Percentiles rank a stretch among this genome's conserved stretches.
Evolutionary conservation across 2,888 invertebrate genomes (phyloP).

Genomic region (Ochropleura plecta): DNA sequence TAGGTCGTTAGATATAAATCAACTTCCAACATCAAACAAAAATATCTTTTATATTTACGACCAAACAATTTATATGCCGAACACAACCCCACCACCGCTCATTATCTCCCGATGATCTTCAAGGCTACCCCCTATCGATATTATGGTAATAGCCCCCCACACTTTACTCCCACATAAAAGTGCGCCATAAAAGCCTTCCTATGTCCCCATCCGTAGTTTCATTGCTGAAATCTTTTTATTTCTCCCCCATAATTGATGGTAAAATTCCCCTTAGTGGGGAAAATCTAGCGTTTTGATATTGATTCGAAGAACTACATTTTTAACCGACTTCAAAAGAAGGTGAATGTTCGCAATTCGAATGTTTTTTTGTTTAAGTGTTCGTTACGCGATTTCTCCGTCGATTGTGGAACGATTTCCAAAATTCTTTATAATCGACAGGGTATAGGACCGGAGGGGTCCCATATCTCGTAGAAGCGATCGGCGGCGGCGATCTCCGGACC

Average conservation of each 20-base stretch:
- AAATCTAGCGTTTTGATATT: not conserved
- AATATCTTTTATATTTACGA: slow-evolving; percentile 12
- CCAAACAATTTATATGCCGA: slow-evolving; percentile 1
- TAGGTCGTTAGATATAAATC: not conserved
- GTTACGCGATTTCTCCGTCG: too few species aligned
- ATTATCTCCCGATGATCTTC: slow-evolving; percentile 43
- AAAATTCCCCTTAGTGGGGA: slow-evolving; percentile 2
- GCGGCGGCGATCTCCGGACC: too few species aligned
- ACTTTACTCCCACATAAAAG: slow-evolving; percentile 51
- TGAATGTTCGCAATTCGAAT: too few species aligned
- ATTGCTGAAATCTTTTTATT: slow-evolving; percentile 51
- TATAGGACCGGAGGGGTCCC: too few species aligned
- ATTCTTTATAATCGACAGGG: too few species aligned
- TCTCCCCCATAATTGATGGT: slow-evolving; percentile 37
- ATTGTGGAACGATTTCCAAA: too few species aligned
- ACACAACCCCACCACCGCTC: slow-evolving; percentile 10
- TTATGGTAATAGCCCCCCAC: slow-evolving; percentile 63
- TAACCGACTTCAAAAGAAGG: too few species aligned
- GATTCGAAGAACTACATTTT: not conserved
- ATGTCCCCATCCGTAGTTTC: slow-evolving; percentile 50
- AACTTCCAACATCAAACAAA: not conserved
- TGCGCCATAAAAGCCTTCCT: slow-evolving; percentile 59
- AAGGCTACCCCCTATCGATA: slow-evolving; percentile 51
- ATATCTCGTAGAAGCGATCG: too few species aligned
- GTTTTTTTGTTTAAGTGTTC: too few species aligned